phyloP scores from a whole-genome alignment of 1,140 invertebrate species.

The Drosophila watanabei region DNA sequence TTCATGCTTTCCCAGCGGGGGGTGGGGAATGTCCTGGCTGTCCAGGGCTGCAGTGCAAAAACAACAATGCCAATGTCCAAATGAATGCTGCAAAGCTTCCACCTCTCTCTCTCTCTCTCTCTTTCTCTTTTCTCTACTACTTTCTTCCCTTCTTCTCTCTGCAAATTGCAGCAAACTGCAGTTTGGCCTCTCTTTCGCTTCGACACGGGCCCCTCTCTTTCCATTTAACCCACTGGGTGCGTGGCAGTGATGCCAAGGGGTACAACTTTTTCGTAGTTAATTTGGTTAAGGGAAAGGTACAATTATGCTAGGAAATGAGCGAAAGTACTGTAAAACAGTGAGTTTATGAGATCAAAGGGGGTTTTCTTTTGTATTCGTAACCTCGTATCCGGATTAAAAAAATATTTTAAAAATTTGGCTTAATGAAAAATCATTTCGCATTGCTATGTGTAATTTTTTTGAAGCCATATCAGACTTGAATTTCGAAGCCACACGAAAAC shows the following conservation, averaged over 20 bases:
- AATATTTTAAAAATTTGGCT: too few species aligned
- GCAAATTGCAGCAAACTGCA: conserved; percentile 45
- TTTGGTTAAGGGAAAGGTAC: neutral
- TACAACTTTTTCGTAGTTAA: neutral
- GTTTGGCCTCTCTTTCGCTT: conserved; percentile 28
- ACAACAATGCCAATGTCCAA: conserved; percentile 52
- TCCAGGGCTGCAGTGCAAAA: conserved; percentile 48
- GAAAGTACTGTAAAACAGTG: neutral
- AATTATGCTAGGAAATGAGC: neutral
- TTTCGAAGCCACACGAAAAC: too few species aligned
- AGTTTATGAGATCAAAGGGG: too few species aligned
- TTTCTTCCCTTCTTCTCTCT: conserved; percentile 20
- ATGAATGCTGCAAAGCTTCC: conserved; percentile 41
- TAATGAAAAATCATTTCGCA: too few species aligned
- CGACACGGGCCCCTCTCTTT: conserved; percentile 20
- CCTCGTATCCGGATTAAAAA: too few species aligned
- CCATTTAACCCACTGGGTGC: conserved; percentile 20
- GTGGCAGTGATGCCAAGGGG: conserved; percentile 20
- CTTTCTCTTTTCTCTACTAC: neutral
- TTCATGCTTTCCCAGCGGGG: neutral
- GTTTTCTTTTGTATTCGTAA: too few species aligned
- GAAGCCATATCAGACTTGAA: too few species aligned
- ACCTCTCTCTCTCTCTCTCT: conserved; percentile 26
- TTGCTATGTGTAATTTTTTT: too few species aligned
- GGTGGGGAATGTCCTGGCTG: conserved; percentile 6